These are phyloP conservation scores for Aphelocoma coerulescens DNA, from an alignment of 2,113 vertebrate genomes.

Conservation along the genomic window DNA sequence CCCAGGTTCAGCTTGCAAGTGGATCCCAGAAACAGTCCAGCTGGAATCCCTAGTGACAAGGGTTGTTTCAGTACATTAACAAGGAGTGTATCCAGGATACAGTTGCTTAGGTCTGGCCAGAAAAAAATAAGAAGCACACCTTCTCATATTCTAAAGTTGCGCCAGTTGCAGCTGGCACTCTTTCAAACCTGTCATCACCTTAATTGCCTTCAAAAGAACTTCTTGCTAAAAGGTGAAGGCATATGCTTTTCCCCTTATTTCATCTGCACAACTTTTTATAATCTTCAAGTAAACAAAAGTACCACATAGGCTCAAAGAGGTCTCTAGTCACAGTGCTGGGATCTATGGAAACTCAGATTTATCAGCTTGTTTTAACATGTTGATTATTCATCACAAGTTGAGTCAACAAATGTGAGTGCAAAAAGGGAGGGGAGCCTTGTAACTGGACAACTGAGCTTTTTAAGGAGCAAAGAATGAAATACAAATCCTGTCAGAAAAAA, in stretches of 20 bases:
- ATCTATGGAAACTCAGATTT: not conserved
- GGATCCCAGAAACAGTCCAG: not conserved
- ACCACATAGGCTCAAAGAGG: not conserved
- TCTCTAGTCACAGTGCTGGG: not conserved
- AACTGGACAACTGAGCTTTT: not conserved
- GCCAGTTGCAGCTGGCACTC: not conserved
- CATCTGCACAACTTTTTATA: not conserved
- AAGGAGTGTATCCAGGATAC: constrained; percentile 18
- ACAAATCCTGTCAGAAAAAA: not conserved
- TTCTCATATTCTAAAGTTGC: constrained; percentile 10
- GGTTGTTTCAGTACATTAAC: constrained; percentile 25
- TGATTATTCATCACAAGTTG: constrained; percentile 11
- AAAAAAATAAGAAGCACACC: not conserved
- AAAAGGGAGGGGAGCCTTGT: not conserved
- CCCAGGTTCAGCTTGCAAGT: not conserved
- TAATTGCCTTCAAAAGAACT: not conserved
- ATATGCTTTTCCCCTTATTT: not conserved
- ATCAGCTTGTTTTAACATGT: not conserved
- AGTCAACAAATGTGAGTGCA: not conserved
- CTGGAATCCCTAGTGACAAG: not conserved
- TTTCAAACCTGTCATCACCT: constrained; percentile 37
- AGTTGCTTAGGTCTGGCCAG: constrained; percentile 10
- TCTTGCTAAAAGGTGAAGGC: constrained; percentile 22
- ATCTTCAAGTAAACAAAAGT: not conserved
- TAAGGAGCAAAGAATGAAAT: not conserved